Evolutionary conservation across 2,888 invertebrate species (phyloP).

Genomic region (Acronicta alni): DNA sequence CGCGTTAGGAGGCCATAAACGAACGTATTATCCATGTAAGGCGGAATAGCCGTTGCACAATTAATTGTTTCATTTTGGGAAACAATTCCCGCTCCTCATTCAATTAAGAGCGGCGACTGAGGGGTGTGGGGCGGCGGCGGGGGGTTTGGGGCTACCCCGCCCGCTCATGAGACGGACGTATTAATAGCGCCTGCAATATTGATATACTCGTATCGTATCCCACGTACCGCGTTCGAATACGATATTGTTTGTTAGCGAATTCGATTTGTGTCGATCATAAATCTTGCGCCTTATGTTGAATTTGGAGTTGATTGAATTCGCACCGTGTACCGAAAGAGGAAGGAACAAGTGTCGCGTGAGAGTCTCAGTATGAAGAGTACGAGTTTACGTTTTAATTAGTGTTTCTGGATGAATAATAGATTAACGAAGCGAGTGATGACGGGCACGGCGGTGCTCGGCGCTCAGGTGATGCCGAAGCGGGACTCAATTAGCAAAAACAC

Average conservation of each 20-base stretch:
- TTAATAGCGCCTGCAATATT: constrained; percentile 90
- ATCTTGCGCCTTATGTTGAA: constrained; percentile 89
- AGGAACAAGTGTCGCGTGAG: constrained; percentile 44
- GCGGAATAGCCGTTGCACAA: constrained; percentile 90
- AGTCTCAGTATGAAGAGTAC: constrained; percentile 51
- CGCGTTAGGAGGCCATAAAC: constrained; percentile 89
- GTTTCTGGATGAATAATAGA: constrained; percentile 78
- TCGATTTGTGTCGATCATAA: constrained; percentile 89
- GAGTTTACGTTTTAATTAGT: constrained; percentile 71
- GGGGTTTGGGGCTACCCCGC: constrained; percentile 70
- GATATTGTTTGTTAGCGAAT: constrained; percentile 89
- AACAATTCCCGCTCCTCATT: constrained; percentile 90
- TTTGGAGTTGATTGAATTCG: constrained; percentile 86
- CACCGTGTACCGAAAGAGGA: constrained; percentile 71
- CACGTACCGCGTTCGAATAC: constrained; percentile 86
- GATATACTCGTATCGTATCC: constrained; percentile 88
- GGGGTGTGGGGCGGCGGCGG: constrained; percentile 69
- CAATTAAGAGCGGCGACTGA: constrained; percentile 89
- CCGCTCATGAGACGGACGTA: constrained; percentile 89
- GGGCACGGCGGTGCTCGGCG: constrained; percentile 40
- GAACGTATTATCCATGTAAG: constrained; percentile 90
- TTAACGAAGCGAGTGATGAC: constrained; percentile 65
- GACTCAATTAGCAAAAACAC: constrained; percentile 88
- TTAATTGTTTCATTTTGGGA: constrained; percentile 90
- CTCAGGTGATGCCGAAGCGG: constrained; percentile 78